Base-by-base conservation (phyloP, 2,888 invertebrate species). In the Baronia brevicornis region DNA sequence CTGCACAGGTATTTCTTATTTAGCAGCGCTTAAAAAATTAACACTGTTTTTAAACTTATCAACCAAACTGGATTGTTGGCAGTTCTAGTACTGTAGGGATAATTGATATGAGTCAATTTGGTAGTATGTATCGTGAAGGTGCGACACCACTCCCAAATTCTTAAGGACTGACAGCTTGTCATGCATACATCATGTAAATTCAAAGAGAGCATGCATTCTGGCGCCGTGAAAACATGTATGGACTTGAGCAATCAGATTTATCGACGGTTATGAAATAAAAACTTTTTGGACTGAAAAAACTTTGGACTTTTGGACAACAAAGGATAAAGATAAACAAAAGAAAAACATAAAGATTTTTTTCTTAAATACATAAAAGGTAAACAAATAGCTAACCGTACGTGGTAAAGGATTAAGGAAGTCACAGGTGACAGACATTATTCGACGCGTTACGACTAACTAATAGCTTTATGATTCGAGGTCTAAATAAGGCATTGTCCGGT, bases 71-170 rank as follows among this genome's bases (percentile, higher is more conserved):
- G n/a, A n/a, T n/a, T n/a, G n/a, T n/a, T n/a, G n/a, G n/a, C n/a
- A n/a, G n/a, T n/a, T n/a, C n/a, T n/a, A n/a, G n/a, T n/a, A n/a
- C n/a, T n/a, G n/a, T n/a, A n/a, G 7, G 10, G 15, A 17, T 27
- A 26, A 38, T 32, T 23, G 31, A 20, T 31, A 33, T 33, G 33
- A 39, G 26, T 39, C 33, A 36, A 36, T 41, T 33, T 40, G 18
- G 33, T 32, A 20, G 32, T 28, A 22, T 21, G 11, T 36, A 28
- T 32, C 24, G 27, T 34, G 32, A 28, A 45, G 58, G 52, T 52
- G 62, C 55, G 54, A 49, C 51, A 43, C 52, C 64, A 51, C 68
- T 51, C 69, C 71, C 60, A 59, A 66, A 74, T 72, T 69, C 72
- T 59, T 62, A 47, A 36, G 35, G 47, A 46, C 47, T 62, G 56